Conservation (phyloP, 2,797 vertebrate genomes). For the Megalops cyprinoides region DNA sequence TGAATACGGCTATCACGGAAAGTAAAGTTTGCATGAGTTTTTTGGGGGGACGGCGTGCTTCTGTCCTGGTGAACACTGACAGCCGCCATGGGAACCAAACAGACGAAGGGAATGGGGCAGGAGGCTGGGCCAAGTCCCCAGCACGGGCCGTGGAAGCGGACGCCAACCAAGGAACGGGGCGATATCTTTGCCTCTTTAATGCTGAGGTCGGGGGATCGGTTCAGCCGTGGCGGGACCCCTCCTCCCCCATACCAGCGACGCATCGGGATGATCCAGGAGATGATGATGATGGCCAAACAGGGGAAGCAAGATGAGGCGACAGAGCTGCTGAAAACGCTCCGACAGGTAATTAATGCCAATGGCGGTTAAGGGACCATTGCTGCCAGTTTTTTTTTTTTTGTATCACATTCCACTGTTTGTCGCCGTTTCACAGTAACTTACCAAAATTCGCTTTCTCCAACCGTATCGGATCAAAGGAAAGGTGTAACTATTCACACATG, state of each 20-base stretch:
- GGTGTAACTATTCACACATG: no score
- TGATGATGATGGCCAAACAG: conserved; percentile 91
- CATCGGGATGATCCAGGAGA: conserved; percentile 94
- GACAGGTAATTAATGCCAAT: conserved; percentile 75
- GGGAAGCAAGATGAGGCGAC: conserved; percentile 91
- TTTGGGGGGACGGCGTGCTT: conserved; percentile 8
- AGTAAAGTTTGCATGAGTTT: conserved; percentile 26
- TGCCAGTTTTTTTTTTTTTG: background rate
- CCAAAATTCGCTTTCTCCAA: no score
- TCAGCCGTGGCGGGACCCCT: conserved; percentile 70
- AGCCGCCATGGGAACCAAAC: conserved; percentile 87
- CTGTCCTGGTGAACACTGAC: conserved; percentile 33
- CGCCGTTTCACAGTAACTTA: background rate
- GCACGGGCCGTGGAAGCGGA: conserved; percentile 75
- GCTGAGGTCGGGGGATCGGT: conserved; percentile 85
- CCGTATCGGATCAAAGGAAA: no score
- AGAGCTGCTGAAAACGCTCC: conserved; percentile 88
- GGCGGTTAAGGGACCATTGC: background rate
- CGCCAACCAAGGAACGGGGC: conserved; percentile 77
- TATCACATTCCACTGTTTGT: background rate
- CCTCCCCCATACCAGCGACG: conserved; percentile 92
- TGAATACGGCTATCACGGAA: background rate
- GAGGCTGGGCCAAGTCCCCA: conserved; percentile 77
- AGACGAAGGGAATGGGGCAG: conserved; percentile 80
- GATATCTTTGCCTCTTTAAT: conserved; percentile 87